Evolutionary conservation across 2,888 invertebrate species (phyloP), one percentile per base, ranked within the genome.

Genomic region (Amblyteles armatorius): DNA sequence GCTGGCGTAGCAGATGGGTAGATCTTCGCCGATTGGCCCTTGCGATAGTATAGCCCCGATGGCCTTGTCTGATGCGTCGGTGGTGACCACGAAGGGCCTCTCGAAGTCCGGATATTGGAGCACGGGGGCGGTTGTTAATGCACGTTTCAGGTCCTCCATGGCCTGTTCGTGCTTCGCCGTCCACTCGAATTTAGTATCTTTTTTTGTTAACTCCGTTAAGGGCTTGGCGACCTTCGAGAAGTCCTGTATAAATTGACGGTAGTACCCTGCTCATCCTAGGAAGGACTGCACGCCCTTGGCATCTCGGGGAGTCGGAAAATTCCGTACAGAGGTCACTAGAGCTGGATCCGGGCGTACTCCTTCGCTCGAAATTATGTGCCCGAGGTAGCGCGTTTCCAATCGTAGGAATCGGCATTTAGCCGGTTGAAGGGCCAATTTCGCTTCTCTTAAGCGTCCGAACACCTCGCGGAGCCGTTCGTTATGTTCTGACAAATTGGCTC

Each of bases 21-120:
- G 7, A 7, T 36, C 36, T 36, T 36, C 36, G 40, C 79, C 79
- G 13, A 69, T 52, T n/a, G 44, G 57, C 16, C 26, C 40, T 13
- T 79, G 63, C 3, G 79, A 72, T 9, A 94, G 71, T 0, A 90
- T 91, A 1, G 92, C 93, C 0, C 94, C 94, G 3, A 94, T 89
- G 1, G 93, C 91, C 1, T 57, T 80, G 57, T 93, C 92, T 0
- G 94, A 94, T 2, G 94, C 94, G 73, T 94, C 93, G 0, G 91
- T 91, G 0, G 89, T 84, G 0, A 94, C 26, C 1, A 90, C 87
- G 1, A 94, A 65, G 55, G 89, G 78, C 0, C 19, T 68, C 13
- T 7, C 13, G 48, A 26, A 68, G 26, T 48, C 26, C 6, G 44
- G 68, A 26, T 68, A 68, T 68, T 48, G 2, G 1, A 68, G 16